Evolutionary conservation across 2,888 invertebrate species (phyloP), one percentile per base, ranked within the genome.

Genomic region (Leptinotarsa rubiginosa): DNA sequence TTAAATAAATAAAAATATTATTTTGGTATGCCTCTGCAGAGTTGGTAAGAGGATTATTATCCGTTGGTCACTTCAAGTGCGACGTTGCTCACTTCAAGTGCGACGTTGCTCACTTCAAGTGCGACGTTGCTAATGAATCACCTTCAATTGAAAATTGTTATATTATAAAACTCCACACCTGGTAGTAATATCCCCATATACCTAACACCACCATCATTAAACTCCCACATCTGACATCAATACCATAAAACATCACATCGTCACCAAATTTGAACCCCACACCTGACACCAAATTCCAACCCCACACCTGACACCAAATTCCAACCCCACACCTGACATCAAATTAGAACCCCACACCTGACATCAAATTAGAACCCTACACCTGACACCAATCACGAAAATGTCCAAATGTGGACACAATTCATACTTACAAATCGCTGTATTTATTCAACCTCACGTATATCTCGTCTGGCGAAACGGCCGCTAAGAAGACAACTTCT

Each of bases 371-470:
- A 18, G n/a, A 12, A 54, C 7, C 54, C 54, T 18, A 54, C 10
- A 4, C 18, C 20, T 20, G 20, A 20, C 20, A 54, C 54, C 54
- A 20, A 56, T 22, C 13, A 4, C 15, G 20, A 1, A 22, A 20
- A 13, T 20, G 56, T 41, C 10, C 10, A 10, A 41, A 12, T 12
- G 10, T 41, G 41, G 41, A 2, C 12, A 41, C 3, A 41, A 41
- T 16, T 12, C 1, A 49, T 75, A 81, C 82, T 81, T 78, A 85
- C 83, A 89, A 87, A 67, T 87, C 81, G 49, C 88, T 84, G 78
- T 89, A 91, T 82, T 91, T 90, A 0, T 83, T 82, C 22, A 89
- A 86, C 62, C 90, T 87, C 1, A 92, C 85, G 81, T 89, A 91
- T 77, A 91, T 89, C 74, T 88, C 86, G 18, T 85, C 85, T 0